A percentile compares a stretch with the other conserved stretches of the same genome.
Conservation (phyloP, 2,113 vertebrate species). For the Dromiciops gliroides region DNA sequence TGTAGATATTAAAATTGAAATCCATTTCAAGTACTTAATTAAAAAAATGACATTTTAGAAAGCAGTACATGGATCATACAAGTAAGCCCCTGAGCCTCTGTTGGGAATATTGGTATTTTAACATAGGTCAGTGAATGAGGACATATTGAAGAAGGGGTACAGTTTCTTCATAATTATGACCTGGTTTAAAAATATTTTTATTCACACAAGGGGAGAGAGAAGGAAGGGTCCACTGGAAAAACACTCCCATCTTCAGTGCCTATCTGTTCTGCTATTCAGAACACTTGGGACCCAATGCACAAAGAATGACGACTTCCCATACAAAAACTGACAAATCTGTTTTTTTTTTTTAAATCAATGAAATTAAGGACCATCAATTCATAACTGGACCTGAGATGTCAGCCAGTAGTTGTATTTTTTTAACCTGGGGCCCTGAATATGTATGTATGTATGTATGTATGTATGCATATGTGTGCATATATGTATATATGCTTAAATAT, state of each 20-base stretch:
- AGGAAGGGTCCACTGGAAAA: neutral
- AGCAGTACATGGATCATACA: constrained; percentile 41
- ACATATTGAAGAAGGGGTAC: neutral
- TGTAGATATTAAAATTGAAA: constrained; percentile 54
- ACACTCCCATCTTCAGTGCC: neutral
- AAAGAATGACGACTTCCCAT: neutral
- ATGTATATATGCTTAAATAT: neutral
- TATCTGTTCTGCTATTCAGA: neutral
- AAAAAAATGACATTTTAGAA: constrained; percentile 60
- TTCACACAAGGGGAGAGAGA: neutral
- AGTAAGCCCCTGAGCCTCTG: constrained; percentile 33
- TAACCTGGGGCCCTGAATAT: neutral
- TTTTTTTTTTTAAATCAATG: neutral
- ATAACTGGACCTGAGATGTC: neutral
- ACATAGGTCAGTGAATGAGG: neutral
- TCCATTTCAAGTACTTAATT: constrained; percentile 61
- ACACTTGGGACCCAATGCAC: neutral
- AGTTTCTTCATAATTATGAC: neutral
- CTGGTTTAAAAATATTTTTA: neutral
- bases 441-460: neutral
- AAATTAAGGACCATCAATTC: neutral
- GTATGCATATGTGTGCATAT: too few species aligned
- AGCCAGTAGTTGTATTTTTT: neutral
- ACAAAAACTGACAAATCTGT: neutral
- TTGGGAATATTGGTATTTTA: constrained; percentile 40